Base-by-base conservation (phyloP, 2,797 vertebrate species). In the Pachyuromys duprasi region DNA sequence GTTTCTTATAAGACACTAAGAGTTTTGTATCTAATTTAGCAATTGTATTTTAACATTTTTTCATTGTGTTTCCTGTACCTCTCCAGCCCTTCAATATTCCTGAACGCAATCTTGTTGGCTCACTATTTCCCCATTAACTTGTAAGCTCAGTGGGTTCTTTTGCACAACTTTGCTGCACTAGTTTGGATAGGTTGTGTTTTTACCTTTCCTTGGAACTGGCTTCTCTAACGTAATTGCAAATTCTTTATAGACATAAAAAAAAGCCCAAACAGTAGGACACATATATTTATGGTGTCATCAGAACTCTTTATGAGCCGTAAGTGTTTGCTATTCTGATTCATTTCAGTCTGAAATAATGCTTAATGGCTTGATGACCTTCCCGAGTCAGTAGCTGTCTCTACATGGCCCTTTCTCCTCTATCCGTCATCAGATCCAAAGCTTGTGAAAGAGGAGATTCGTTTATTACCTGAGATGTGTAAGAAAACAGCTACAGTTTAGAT, bases 281-380 rank as follows among this genome's bases (percentile, higher is more conserved):
- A 12, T 53, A 8, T 39, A 49, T 17, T 9, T 28, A 79, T 14
- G 60, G 63, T 36, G 36, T 89, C 49, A 75, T 88, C 70, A 86
- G 62, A 95, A 53, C 22, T 78, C 60, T 89, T 94, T 80, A 70
- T 57, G 49, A 87, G 12, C 39, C 84, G 45, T 90, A 80, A 5
- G 12, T 49, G 42, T 76, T 90, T 75, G 49, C 28, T 39, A 83
- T 74, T 94, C 53, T 75, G 80, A 91, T 36, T 89, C 36, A 65
- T 75, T 95, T 93, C 69, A 55, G 70, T 76, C 65, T 96, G 82
- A 91, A 93, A 91, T 94, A 49, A 89, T 80, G 33, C 45, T 87
- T 82, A 69, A 89, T 79, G 12, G 42, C 1, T 92, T 9, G 13
- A 65, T 79, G 15, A 70, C 62, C 13, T 17, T 93, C 22, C 60